Base-by-base conservation (phyloP, 2,113 vertebrate species). In the Galeopterus variegatus region DNA sequence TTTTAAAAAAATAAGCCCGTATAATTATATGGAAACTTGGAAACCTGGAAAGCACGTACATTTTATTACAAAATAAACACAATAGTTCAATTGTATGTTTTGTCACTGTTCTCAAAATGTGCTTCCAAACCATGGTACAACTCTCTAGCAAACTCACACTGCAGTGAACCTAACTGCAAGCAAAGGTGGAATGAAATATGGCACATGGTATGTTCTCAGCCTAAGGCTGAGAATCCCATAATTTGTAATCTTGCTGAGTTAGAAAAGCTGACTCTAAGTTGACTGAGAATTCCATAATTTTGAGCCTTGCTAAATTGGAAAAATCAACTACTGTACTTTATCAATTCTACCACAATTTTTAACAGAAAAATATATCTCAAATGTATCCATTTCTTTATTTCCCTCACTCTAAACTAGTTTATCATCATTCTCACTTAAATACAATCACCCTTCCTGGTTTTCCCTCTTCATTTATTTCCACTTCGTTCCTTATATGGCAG, bases 231-330 rank as follows among this genome's bases (percentile, higher is more conserved):
- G n/a, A 77, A 52, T 23, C 28, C n/a, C 85, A 60, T 88, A 56
- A 88, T 93, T n/a, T 95, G 82, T 33, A 93, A 17, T 3, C 60
- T 60, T 67, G 36, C 50, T 88, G 48, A 92, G 62, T 64, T 69
- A 36, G 56, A 88, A 73, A 50, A 69, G 0, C 73, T 17, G 8
- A 50, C 73, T 76, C 45, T 76, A 28, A 48, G 24, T 76, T 28
- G 26, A 76, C 21, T 75, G 26, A 41, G 56, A 72, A 60, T 11
- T 26, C 26, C 88, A 31, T 88, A 67, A 41, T 41, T 41, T 41
- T 3, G 41, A 41, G 41, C 41, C 41, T 64, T 80, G 28, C 45
- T 79, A 50, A 91, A 33, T 31, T 75, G n/a, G 31, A 90, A 90
- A 81, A 62, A 6, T 90, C 31, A 70, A 10, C 41, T 60, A 56